These are phyloP conservation scores for Macropis europaea DNA, from an alignment of 2,888 invertebrate species.

Conservation along the genomic window DNA sequence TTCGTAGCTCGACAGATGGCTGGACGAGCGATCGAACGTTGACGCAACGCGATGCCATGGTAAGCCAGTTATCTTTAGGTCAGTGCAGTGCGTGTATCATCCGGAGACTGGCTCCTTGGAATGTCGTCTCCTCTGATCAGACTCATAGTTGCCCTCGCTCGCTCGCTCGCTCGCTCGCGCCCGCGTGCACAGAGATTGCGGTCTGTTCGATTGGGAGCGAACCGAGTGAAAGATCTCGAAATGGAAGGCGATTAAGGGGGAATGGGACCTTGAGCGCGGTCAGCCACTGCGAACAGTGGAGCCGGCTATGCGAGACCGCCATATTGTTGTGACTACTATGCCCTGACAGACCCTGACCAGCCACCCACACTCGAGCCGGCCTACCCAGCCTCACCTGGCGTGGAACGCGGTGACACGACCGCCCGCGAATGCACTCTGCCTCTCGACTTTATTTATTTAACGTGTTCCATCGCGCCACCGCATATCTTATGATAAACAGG, in stretches of 20 bases:
- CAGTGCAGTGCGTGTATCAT: constrained; percentile 66
- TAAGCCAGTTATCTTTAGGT: constrained; percentile 69
- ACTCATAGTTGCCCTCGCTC: constrained; percentile 12
- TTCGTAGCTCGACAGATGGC: too few relatives aligned
- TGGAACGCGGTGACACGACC: constrained; percentile 36
- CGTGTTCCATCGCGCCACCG: too few relatives aligned
- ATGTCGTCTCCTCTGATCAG: constrained; percentile 58
- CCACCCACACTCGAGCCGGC: constrained; percentile 39
- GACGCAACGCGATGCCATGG: constrained; percentile 21
- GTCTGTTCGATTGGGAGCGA: constrained; percentile 69
- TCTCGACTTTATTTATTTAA: constrained; percentile 13
- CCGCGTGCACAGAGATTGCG: constrained; percentile 51
- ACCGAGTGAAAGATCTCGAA: constrained; percentile 73
- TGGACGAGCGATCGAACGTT: constrained; percentile 14
- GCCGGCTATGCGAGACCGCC: constrained; percentile 54
- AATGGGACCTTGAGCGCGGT: constrained; percentile 78
- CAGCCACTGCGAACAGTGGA: constrained; percentile 70
- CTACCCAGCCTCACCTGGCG: not conserved
- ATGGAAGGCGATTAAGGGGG: constrained; percentile 74
- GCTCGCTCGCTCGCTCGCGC: constrained; percentile 17
- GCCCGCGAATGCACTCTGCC: not conserved
- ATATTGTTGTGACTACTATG: constrained; percentile 69
- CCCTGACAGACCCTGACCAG: constrained; percentile 39
- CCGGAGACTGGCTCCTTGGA: constrained; percentile 41
- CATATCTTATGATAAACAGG: too few relatives aligned